These are phyloP conservation scores for Cnemophilus loriae DNA, from an alignment of 2,113 vertebrate genomes.

Conservation along the genomic window DNA sequence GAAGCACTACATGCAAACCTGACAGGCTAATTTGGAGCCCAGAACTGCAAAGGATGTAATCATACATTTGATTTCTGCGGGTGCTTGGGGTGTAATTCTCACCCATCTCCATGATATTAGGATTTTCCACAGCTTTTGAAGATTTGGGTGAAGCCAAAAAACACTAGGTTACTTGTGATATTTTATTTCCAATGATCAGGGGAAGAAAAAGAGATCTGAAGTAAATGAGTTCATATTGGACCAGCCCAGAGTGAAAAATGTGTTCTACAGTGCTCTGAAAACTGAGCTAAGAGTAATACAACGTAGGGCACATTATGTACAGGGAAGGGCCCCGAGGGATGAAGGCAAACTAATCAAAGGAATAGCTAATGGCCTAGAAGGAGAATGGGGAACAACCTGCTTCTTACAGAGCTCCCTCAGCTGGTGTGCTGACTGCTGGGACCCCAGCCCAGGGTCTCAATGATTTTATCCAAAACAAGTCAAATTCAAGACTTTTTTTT, in stretches of 20 bases:
- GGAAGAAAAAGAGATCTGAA: neutral
- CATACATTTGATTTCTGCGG: neutral
- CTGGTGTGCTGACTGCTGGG: neutral
- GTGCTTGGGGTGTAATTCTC: neutral
- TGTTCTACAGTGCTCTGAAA: neutral
- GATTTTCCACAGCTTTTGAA: constrained; percentile 15
- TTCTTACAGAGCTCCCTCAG: neutral
- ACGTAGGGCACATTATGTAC: neutral
- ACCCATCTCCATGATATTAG: neutral
- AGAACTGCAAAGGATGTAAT: neutral
- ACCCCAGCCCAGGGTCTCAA: neutral
- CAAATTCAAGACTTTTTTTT: neutral
- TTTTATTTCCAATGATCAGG: neutral
- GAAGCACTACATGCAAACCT: constrained; percentile 17
- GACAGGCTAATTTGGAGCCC: constrained; percentile 30
- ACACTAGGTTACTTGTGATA: neutral
- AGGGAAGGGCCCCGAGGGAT: neutral
- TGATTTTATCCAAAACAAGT: neutral
- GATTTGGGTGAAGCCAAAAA: neutral
- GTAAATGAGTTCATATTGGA: neutral
- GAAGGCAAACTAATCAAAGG: constrained; percentile 30
- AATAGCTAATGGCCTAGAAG: constrained; percentile 27
- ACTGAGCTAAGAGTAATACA: neutral
- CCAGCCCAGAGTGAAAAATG: constrained; percentile 22
- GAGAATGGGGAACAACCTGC: neutral